phyloP scores from a whole-genome alignment of 1,140 invertebrate genomes.

The Listronotus oregonensis region DNA sequence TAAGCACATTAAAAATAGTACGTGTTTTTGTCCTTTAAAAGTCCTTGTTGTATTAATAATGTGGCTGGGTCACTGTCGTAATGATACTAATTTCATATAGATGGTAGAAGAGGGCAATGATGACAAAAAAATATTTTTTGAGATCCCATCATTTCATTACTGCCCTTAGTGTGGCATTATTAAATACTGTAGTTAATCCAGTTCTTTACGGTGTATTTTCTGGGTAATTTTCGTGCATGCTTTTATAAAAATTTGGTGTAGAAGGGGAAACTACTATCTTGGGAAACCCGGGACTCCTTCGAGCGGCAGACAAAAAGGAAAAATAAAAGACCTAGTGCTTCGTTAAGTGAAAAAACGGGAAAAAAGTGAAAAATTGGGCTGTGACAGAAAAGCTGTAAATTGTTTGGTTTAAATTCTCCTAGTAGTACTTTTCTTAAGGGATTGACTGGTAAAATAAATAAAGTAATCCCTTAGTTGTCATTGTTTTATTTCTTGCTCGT shows the following conservation, averaged over 20 bases:
- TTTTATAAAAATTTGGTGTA: constrained; percentile 56
- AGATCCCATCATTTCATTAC: constrained; percentile 62
- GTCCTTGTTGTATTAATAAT: constrained; percentile 63
- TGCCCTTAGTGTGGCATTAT: constrained; percentile 65
- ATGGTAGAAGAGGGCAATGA: constrained; percentile 60
- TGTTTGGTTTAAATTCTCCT: constrained; percentile 17
- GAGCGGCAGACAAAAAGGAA: constrained; percentile 31
- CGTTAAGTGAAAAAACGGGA: constrained; percentile 43
- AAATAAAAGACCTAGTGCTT: constrained; percentile 41
- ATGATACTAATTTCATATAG: constrained; percentile 64
- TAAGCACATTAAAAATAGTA: constrained; percentile 64
- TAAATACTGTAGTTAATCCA: constrained; percentile 79
- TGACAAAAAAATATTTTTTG: constrained; percentile 60
- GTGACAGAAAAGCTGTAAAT: constrained; percentile 20
- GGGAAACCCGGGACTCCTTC: constrained; percentile 31
- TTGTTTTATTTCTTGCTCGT: too few species aligned
- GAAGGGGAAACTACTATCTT: constrained; percentile 6
- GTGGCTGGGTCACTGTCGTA: constrained; percentile 64
- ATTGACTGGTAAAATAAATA: constrained; percentile 8
- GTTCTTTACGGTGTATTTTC: constrained; percentile 79
- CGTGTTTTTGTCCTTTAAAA: constrained; percentile 62
- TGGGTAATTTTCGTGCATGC: constrained; percentile 72
- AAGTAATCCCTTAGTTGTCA: too few species aligned
- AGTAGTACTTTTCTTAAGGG: neutral
- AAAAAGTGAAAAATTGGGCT: constrained; percentile 6